Base-by-base conservation (phyloP, 2,113 vertebrate species). In the Rhinolophus sinicus region DNA sequence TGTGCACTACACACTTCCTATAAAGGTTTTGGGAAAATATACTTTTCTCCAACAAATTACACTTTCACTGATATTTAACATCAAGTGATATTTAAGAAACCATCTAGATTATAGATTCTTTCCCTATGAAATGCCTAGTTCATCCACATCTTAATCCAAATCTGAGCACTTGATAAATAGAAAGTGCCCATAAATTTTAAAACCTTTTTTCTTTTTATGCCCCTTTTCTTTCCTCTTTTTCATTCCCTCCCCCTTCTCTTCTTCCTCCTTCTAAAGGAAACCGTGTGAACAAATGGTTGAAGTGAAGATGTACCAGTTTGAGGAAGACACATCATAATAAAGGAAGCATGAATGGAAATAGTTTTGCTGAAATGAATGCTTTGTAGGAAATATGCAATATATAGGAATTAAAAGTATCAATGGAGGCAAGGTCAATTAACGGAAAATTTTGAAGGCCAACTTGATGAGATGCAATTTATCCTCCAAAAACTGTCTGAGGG, bases 101-200 rank as follows among this genome's bases (percentile, higher is more conserved):
- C 3, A 22, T 52, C 13, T 35, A 67, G 16, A 38, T 58, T 60
- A 19, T 64, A 60, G 38, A 16, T 44, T 78, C 6, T 69, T 85
- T n/a, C 2, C 1, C 2, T 58, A 6, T 40, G 12, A 47, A 75
- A 77, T 67, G 24, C 0, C 1, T 18, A 33, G 4, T 3, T 35
- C 35, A 60, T 4, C 5, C 8, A 60, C 28, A 65, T 10, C 11
- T 84, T 56, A n/a, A 62, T 44, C 1, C 3, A 21, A 30, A 70
- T 69, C 22, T 44, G 60, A 15, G 6, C 33, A 19, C 11, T 47
- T 60, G 24, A 72, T 70, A 22, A 52, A 54, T 12, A 86, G 18
- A 78, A 75, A 91, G 30, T 77, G 2, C 6, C 58, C 22, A 44
- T 18, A 65, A 47, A 56, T 69, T 28, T 54, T 65, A n/a, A 28